Conservation (phyloP, 1,140 invertebrate genomes). For the Drosophila santomea region DNA sequence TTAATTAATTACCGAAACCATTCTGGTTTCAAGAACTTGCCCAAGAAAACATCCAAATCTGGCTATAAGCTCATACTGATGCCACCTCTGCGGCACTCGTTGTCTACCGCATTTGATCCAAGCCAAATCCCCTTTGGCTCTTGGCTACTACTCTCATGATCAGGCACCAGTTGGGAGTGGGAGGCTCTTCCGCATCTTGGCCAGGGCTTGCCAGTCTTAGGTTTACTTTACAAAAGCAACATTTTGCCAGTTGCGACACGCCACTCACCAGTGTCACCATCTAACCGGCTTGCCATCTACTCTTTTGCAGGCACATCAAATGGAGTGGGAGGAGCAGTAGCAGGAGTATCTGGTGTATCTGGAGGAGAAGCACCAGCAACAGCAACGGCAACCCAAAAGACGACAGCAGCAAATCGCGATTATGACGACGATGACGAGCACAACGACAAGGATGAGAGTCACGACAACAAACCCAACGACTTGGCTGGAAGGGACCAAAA, state of each 20-base stretch:
- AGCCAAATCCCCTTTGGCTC: constrained; percentile 38
- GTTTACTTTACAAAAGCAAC: constrained; percentile 78
- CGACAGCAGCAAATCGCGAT: constrained; percentile 77
- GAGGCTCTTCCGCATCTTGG: constrained; percentile 12
- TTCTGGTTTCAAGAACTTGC: not conserved
- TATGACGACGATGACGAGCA: constrained; percentile 77
- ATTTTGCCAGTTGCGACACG: constrained; percentile 76
- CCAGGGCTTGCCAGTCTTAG: constrained; percentile 36
- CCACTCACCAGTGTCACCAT: constrained; percentile 67
- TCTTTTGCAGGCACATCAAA: constrained; percentile 64
- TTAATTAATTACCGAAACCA: too few relatives aligned
- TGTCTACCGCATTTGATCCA: constrained; percentile 37
- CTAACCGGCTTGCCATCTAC: constrained; percentile 58
- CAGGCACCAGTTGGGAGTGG: constrained; percentile 11
- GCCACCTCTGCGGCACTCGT: constrained; percentile 6
- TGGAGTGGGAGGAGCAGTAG: constrained; percentile 10
- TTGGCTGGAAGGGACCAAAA: constrained; percentile 31
- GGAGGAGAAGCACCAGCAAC: constrained; percentile 11
- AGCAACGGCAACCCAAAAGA: constrained; percentile 51
- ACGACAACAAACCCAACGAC: constrained; percentile 61
- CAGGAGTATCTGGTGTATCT: constrained; percentile 4
- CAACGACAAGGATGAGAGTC: constrained; percentile 61
- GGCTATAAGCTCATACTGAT: not conserved
- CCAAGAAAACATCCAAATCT: not conserved
- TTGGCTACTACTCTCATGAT: constrained; percentile 42